Percentiles rank a stretch among this genome's conserved stretches.
Conservation (phyloP, 1,140 invertebrate species). For the Sminthurides bifidus region DNA sequence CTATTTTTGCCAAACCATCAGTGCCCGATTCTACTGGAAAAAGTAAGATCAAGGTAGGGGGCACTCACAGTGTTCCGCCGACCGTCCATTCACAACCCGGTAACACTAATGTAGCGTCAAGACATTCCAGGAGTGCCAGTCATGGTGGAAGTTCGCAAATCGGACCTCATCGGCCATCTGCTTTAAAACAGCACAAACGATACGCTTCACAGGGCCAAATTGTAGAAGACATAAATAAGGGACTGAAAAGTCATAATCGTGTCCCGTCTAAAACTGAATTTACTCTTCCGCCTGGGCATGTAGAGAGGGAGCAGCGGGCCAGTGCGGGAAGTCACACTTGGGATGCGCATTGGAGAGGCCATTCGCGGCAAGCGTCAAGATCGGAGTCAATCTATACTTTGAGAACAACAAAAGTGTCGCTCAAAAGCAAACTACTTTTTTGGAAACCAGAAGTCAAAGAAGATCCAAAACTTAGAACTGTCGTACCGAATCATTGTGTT, state of each 20-base stretch:
- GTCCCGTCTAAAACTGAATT: slow-evolving; percentile 69
- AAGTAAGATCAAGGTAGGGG: background rate
- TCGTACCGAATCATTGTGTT: slow-evolving; percentile 70
- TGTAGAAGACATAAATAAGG: slow-evolving; percentile 41
- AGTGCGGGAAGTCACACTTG: background rate
- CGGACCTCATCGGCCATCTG: slow-evolving; percentile 27
- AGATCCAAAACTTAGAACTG: slow-evolving; percentile 48
- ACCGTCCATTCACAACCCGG: slow-evolving; percentile 29
- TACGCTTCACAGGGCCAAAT: slow-evolving; percentile 78
- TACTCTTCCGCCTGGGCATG: slow-evolving; percentile 51
- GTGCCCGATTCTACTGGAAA: background rate
- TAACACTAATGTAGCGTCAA: no score
- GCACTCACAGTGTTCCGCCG: background rate
- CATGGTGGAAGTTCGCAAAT: slow-evolving; percentile 43
- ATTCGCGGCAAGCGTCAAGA: slow-evolving; percentile 49
- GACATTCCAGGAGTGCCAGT: slow-evolving; percentile 63
- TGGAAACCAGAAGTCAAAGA: slow-evolving; percentile 32
- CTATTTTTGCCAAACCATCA: background rate
- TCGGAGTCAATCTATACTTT: slow-evolving; percentile 81
- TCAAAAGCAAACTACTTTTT: slow-evolving; percentile 33
- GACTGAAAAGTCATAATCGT: slow-evolving; percentile 56
- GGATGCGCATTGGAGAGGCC: slow-evolving; percentile 35
- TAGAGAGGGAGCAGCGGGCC: slow-evolving; percentile 24
- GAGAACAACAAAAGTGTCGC: slow-evolving; percentile 43
- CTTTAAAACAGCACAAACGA: slow-evolving; percentile 53